These are phyloP conservation scores for Reticulitermes lucifugus DNA, from an alignment of 2,888 invertebrate species.

Conservation along the genomic window DNA sequence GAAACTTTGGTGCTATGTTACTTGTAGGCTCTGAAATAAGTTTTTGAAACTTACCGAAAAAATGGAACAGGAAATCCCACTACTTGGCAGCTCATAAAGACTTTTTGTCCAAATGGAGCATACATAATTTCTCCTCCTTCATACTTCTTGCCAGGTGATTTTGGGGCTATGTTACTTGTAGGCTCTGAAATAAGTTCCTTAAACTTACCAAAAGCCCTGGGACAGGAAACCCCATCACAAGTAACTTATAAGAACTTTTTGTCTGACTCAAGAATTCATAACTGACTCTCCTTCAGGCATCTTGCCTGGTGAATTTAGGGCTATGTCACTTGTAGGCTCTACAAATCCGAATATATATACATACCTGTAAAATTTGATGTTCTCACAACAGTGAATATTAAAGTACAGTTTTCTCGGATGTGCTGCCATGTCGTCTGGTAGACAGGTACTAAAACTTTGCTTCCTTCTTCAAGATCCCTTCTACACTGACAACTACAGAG, in stretches of 20 bases:
- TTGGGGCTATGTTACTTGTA: constrained; percentile 75
- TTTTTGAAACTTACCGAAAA: constrained; percentile 60
- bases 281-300: constrained; percentile 62
- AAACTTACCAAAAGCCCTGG: constrained; percentile 62
- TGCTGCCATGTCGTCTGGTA: too few species aligned
- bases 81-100: constrained; percentile 66
- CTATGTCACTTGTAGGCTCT: constrained; percentile 76
- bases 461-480: too few species aligned
- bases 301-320: constrained; percentile 68
- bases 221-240: constrained; percentile 63
- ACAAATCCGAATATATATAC: neutral
- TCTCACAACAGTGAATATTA: too few species aligned
- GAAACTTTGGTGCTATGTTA: constrained; percentile 71
- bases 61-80: constrained; percentile 63
- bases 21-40: constrained; percentile 69
- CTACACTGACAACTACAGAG: too few species aligned
- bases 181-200: constrained; percentile 68
- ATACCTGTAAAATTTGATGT: neutral
- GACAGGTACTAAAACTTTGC: too few species aligned
- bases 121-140: constrained; percentile 65
- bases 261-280: constrained; percentile 52
- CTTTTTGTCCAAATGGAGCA: constrained; percentile 57
- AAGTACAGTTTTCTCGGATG: too few species aligned
- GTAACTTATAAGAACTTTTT: constrained; percentile 66
- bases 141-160: constrained; percentile 65